A percentile compares a stretch with the other conserved stretches of the same genome.
These are phyloP conservation scores for Neogale vison DNA, from an alignment of 2,113 vertebrate genomes.

Conservation along the genomic window DNA sequence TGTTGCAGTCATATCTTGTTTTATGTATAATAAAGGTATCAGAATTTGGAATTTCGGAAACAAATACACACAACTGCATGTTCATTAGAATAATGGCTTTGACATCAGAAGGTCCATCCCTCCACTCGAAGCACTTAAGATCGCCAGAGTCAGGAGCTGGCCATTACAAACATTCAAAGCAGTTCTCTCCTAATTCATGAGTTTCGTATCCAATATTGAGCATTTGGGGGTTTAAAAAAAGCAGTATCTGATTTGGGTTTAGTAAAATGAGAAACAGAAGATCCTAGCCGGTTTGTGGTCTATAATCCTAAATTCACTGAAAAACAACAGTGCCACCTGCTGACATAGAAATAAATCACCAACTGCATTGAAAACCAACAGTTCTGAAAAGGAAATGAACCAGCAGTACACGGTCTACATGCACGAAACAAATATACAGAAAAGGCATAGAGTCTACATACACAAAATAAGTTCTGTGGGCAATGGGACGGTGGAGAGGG, in stretches of 20 bases:
- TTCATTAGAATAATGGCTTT: neutral
- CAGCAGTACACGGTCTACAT: neutral
- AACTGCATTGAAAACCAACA: neutral
- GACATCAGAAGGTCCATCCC: neutral
- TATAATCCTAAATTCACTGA: neutral
- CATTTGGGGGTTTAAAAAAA: neutral
- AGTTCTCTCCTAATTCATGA: neutral
- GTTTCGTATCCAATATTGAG: neutral
- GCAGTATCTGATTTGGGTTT: neutral
- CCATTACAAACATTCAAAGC: neutral
- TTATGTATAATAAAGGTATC: neutral
- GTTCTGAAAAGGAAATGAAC: neutral
- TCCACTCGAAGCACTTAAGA: neutral
- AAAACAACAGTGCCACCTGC: slow-evolving; percentile 85
- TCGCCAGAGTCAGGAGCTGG: neutral
- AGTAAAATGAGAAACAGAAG: neutral
- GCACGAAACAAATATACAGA: neutral
- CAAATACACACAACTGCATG: neutral
- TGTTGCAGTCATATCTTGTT: neutral
- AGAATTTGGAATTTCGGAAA: neutral
- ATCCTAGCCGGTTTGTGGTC: neutral
- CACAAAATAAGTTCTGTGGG: neutral
- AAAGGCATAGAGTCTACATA: neutral
- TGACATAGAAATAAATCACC: slow-evolving; percentile 37
- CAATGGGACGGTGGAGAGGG: neutral